Evolutionary conservation across 2,888 invertebrate species (phyloP), one percentile per base, ranked within the genome.

Genomic region (Eulithis prunata): DNA sequence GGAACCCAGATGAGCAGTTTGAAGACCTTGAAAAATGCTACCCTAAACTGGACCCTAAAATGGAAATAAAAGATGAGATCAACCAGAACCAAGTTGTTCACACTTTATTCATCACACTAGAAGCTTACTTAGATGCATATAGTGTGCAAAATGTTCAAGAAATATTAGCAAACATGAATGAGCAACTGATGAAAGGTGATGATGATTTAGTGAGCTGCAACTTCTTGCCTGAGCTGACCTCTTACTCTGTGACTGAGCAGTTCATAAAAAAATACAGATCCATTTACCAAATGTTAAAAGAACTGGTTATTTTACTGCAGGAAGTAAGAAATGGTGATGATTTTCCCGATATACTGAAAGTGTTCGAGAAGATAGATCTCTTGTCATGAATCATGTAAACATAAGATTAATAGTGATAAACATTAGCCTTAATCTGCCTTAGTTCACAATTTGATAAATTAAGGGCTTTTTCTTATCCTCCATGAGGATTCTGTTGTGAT

Each of bases 61-160:
- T 69, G 4, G 36, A 62, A 10, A 63, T 51, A 55, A 59, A 70
- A 14, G 43, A 28, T n/a, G 49, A 67, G 51, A 60, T 75, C 21
- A 74, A 75, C 63, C 71, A 81, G 54, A 82, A 77, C 69, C 76
- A 85, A 75, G 66, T 89, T 36, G 74, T 88, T n/a, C 79, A 83
- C 51, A 70, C 74, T 28, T 68, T 92, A n/a, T 91, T 84, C 63
- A 75, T 85, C 28, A 82, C 87, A 38, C 71, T 91, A 47, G 82
- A 87, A 62, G 87, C 90, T n/a, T 87, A 84, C 73, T 77, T 92
- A 68, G 85, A 91, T 71, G 76, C 87, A 4, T 90, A 85, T 67
- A 88, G 78, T 78, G 76, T 92, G 5, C 79, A 81, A 67, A 64
- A 75, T 64, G 78, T 90, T 49, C 83, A 87, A 75, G 83, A 88